Evolutionary conservation across 2,113 vertebrate genomes (phyloP).

Genomic region (Thermophis baileyi): DNA sequence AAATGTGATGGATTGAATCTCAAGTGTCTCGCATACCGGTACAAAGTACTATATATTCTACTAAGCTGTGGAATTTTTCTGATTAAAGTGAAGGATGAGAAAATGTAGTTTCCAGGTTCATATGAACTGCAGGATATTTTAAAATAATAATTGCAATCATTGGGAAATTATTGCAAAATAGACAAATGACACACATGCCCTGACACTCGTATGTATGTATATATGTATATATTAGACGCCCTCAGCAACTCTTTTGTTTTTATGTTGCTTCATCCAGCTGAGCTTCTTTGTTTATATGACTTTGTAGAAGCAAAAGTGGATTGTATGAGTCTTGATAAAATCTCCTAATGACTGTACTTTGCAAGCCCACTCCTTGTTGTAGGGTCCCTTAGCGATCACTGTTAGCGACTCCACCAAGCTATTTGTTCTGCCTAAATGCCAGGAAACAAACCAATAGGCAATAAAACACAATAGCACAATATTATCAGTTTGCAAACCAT

Average conservation of each 20-base stretch:
- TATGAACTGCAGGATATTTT: neutral
- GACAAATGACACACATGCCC: neutral
- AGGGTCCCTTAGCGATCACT: neutral
- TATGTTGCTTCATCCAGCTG: neutral
- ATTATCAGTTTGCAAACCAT: neutral
- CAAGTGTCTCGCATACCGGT: neutral
- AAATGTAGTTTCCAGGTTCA: neutral
- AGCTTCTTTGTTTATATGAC: conserved; percentile 33
- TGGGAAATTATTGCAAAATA: neutral
- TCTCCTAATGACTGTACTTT: neutral
- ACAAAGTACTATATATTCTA: neutral
- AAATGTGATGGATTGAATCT: neutral
- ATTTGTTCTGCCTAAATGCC: conserved; percentile 2
- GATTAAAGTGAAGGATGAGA: neutral
- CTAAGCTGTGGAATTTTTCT: neutral
- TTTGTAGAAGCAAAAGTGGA: conserved; percentile 9
- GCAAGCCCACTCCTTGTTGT: neutral
- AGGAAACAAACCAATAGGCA: neutral
- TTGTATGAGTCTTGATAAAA: conserved; percentile 10
- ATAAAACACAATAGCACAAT: neutral
- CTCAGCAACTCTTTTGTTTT: neutral
- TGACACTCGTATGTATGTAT: too few relatives aligned
- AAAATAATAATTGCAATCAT: neutral
- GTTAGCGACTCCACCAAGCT: neutral
- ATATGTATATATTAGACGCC: neutral